Evolutionary conservation across 2,888 invertebrate species (phyloP).

Genomic region (Crematogaster levior): DNA sequence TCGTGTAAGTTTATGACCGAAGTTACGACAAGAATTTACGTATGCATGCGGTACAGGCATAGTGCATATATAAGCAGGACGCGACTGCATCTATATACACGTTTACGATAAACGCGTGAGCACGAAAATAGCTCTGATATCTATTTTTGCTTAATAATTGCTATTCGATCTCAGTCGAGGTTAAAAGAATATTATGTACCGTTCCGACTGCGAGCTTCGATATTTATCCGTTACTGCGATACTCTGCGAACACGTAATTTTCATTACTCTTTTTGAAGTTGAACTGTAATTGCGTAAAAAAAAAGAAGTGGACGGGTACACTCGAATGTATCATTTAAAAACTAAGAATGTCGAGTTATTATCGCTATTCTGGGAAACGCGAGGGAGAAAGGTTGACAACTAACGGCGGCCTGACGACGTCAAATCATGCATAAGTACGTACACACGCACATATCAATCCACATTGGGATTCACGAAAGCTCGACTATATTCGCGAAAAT

Average conservation of each 20-base stretch:
- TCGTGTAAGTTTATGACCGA: constrained; percentile 29
- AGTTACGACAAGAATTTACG: constrained; percentile 50
- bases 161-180: neutral
- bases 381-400: constrained; percentile 23
- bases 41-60: constrained; percentile 31
- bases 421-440: neutral
- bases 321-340: constrained; percentile 23
- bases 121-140: neutral
- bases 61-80: constrained; percentile 26
- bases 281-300: constrained; percentile 4
- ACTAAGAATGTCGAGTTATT: constrained; percentile 4
- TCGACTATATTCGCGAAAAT: constrained; percentile 12
- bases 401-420: constrained; percentile 24
- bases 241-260: constrained; percentile 2
- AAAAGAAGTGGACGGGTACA: neutral
- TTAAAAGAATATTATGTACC: neutral
- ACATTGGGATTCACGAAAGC: constrained; percentile 26
- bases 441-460: neutral
- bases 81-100: neutral
- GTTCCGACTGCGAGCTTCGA: neutral
- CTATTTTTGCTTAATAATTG: constrained; percentile 4
- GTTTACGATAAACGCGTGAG: neutral
- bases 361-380: constrained; percentile 32
- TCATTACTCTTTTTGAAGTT: neutral
- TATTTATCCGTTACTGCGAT: neutral